A percentile compares a stretch with the other conserved stretches of the same genome.
Conservation (phyloP, 1,140 invertebrate genomes). For the Calephelis virginiensis region DNA sequence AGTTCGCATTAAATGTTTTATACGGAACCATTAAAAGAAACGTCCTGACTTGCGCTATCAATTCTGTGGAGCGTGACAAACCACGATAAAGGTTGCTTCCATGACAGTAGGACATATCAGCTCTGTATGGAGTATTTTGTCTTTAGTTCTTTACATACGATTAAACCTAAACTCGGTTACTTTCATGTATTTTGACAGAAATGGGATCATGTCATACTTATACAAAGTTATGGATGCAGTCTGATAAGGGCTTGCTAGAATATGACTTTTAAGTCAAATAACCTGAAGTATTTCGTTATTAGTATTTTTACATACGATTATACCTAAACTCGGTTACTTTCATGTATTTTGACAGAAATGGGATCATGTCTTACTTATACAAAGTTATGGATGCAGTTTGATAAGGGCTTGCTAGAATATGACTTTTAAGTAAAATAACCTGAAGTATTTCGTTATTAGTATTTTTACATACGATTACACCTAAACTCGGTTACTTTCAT, state of each 20-base stretch:
- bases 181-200: neutral
- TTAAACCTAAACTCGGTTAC: neutral
- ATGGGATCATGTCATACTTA: too few relatives aligned
- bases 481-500: neutral
- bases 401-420: too few relatives aligned
- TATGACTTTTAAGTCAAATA: too few relatives aligned
- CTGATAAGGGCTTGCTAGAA: too few relatives aligned
- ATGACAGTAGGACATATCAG: conserved; percentile 22
- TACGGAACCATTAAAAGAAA: conserved; percentile 23
- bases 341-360: neutral
- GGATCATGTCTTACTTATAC: too few relatives aligned
- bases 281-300: conserved; percentile 8
- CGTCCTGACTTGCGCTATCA: conserved; percentile 7
- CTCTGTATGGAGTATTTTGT: conserved; percentile 16
- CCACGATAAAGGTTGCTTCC: conserved; percentile 19
- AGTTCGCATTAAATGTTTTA: conserved; percentile 8
- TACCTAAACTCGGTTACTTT: neutral
- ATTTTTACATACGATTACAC: conserved; percentile 20
- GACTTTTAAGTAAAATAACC: too few relatives aligned
- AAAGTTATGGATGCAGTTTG: too few relatives aligned
- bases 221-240: too few relatives aligned
- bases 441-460: conserved; percentile 16
- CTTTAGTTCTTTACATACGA: conserved; percentile 21
- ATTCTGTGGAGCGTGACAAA: conserved; percentile 17
- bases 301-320: conserved; percentile 21